A percentile compares a stretch with the other conserved stretches of the same genome.
Conservation (phyloP, 53 echinoderm and acorn worm genomes). For the Actinopyga echinites region DNA sequence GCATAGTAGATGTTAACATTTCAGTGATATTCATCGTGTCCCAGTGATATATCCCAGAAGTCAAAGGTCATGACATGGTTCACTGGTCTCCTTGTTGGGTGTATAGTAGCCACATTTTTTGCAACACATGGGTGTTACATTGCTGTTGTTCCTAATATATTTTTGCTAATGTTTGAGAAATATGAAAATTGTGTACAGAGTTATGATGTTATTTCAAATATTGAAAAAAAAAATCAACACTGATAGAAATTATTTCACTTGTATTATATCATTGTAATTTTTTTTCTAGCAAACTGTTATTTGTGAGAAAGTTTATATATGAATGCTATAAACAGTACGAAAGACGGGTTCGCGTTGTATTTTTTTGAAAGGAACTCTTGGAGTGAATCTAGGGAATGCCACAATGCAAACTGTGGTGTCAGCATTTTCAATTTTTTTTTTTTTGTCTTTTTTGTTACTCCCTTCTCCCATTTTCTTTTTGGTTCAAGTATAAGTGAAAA, state of each 20-base stretch:
- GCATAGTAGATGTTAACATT: no score
- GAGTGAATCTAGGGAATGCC: background rate
- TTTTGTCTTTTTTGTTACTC: background rate
- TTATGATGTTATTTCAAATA: slow-evolving; percentile 57
- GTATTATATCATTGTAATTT: slow-evolving; percentile 1
- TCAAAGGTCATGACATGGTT: no score
- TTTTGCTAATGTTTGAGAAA: slow-evolving; percentile 34
- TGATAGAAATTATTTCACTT: slow-evolving; percentile 55
- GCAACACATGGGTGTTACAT: background rate
- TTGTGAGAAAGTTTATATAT: slow-evolving; percentile 24
- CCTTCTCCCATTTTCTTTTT: background rate
- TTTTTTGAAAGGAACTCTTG: slow-evolving; percentile 1
- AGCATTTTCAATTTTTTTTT: slow-evolving; percentile 1
- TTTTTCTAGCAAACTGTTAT: background rate
- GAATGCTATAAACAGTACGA: slow-evolving; percentile 14
- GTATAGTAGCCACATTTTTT: background rate
- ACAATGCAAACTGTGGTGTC: slow-evolving; percentile 3
- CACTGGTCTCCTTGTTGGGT: background rate
- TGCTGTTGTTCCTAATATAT: slow-evolving; percentile 19
- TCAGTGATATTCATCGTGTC: no score
- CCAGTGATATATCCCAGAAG: no score
- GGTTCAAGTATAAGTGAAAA: slow-evolving; percentile 7
- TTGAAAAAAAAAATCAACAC: slow-evolving; percentile 35
- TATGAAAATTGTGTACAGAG: slow-evolving; percentile 48
- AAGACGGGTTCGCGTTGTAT: slow-evolving; percentile 17